Conservation (phyloP, 2,888 invertebrate species). For the Podabrus alpinus region DNA sequence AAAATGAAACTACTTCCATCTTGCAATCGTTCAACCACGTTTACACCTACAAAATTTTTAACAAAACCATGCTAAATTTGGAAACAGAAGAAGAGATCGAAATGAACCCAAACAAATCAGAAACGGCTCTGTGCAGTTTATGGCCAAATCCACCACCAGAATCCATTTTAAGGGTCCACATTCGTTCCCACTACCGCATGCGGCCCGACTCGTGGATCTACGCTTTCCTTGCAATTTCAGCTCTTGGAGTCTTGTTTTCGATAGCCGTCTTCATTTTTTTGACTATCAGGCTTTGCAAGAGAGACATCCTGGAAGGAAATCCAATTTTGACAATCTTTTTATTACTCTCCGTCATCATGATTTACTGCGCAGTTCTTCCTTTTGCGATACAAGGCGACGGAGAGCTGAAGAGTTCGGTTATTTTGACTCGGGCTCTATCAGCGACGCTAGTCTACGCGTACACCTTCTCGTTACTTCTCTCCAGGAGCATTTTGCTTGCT, state of each 20-base stretch:
- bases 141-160: conserved; percentile 27
- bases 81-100: conserved; percentile 15
- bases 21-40: conserved; percentile 42
- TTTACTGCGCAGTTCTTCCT: conserved; percentile 59
- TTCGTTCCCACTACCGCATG: conserved; percentile 34
- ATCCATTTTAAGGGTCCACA: conserved; percentile 19
- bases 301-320: conserved; percentile 70
- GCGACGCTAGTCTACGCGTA: conserved; percentile 65
- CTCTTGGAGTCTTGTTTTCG: conserved; percentile 67
- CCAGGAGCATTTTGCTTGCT: conserved; percentile 67
- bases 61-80: conserved; percentile 40
- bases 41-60: conserved; percentile 47
- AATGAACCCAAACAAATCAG: background rate
- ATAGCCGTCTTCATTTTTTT: conserved; percentile 69
- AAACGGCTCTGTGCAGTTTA: conserved; percentile 37
- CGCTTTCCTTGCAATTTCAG: conserved; percentile 67
- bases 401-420: conserved; percentile 51
- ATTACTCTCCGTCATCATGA: conserved; percentile 56
- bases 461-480: conserved; percentile 66
- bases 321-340: conserved; percentile 60
- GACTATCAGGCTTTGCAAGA: conserved; percentile 65
- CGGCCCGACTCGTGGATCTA: conserved; percentile 62
- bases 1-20: conserved; percentile 28
- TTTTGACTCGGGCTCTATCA: conserved; percentile 62
- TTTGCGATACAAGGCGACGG: conserved; percentile 55